A percentile compares a stretch with the other conserved stretches of the same genome.
These are phyloP conservation scores for Ryuthela nishihirai DNA, from an alignment of 2,888 invertebrate species.

Conservation along the genomic window DNA sequence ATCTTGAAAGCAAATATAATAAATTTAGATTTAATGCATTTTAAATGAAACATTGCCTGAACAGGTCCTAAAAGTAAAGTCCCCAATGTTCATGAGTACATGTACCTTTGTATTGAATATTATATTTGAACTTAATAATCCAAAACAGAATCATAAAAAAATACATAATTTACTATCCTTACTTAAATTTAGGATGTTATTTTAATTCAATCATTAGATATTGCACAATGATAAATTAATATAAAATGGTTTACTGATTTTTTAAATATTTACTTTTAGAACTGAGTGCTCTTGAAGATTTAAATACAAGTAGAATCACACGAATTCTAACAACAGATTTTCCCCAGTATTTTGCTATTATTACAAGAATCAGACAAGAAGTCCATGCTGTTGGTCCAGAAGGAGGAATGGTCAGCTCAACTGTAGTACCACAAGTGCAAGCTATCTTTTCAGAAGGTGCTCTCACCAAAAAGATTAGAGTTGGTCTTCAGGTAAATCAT, in stretches of 20 bases:
- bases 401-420: slow-evolving; percentile 98
- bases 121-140: too few species aligned
- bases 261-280: slow-evolving; percentile 54
- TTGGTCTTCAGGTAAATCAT: slow-evolving; percentile 89
- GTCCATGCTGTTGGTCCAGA: slow-evolving; percentile 99
- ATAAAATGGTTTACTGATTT: background rate
- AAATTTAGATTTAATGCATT: too few species aligned
- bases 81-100: too few species aligned
- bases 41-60: too few species aligned
- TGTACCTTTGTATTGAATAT: too few species aligned
- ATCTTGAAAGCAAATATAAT: too few species aligned
- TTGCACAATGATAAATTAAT: background rate
- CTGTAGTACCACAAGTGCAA: slow-evolving; percentile 98
- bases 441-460: slow-evolving; percentile 99
- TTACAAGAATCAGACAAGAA: slow-evolving; percentile 94
- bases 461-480: slow-evolving; percentile 98
- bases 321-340: slow-evolving; percentile 97
- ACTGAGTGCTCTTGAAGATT: slow-evolving; percentile 70
- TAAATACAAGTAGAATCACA: slow-evolving; percentile 81
- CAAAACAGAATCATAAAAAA: too few species aligned
- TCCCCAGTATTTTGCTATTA: slow-evolving; percentile 98
- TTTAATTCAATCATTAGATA: too few species aligned
- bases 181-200: too few species aligned
- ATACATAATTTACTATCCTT: too few species aligned
- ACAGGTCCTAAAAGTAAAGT: too few species aligned